A percentile compares a stretch with the other conserved stretches of the same genome.
Evolutionary conservation across 2,797 vertebrate species (phyloP).

Genomic region (Pelochelys cantorii): DNA sequence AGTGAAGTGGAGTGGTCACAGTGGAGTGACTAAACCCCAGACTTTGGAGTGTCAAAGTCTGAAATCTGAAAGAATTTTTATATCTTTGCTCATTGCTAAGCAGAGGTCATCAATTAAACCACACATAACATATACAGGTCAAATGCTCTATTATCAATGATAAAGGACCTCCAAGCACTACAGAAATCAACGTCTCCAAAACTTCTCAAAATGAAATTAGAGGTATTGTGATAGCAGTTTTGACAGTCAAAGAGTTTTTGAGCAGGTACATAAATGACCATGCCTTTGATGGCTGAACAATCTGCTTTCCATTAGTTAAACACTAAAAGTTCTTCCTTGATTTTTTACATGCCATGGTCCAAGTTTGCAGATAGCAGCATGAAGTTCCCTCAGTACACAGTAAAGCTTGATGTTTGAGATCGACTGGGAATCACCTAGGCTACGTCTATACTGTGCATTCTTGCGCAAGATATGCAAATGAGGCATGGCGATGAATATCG

Average conservation of each 20-base stretch:
- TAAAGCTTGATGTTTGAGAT: background rate
- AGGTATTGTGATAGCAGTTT: background rate
- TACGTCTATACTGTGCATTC: no score
- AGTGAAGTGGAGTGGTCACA: background rate
- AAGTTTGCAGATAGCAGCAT: background rate
- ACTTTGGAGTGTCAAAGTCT: no score
- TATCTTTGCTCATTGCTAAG: background rate
- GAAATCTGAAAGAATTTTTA: background rate
- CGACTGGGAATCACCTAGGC: no score
- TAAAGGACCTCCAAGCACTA: background rate
- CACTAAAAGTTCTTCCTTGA: conserved; percentile 12
- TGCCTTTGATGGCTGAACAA: conserved; percentile 30
- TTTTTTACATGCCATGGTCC: conserved; percentile 38
- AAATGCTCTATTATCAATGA: background rate
- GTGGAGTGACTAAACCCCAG: background rate
- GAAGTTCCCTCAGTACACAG: background rate
- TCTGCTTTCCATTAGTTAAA: conserved; percentile 33
- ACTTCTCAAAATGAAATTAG: background rate
- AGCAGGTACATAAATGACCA: background rate
- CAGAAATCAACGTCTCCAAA: background rate
- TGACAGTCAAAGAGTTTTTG: background rate
- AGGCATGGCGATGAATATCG: no score
- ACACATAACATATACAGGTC: background rate
- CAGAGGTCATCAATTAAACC: background rate
- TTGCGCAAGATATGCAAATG: no score